Conservation (phyloP, 2,888 invertebrate genomes). For the Meloe dianella region DNA sequence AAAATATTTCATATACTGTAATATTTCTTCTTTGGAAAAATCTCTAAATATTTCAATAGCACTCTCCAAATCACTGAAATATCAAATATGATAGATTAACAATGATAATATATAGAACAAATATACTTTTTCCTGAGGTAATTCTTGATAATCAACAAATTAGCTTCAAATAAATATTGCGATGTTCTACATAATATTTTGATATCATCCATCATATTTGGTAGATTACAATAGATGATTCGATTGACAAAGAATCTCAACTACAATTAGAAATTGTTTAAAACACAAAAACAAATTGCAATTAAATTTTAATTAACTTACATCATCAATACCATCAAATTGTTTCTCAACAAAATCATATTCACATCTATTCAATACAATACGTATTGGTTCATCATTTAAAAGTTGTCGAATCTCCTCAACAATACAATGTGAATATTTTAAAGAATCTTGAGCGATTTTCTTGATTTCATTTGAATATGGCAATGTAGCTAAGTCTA, state of each 20-base stretch:
- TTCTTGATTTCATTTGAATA: slow-evolving; percentile 48
- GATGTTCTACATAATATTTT: slow-evolving; percentile 41
- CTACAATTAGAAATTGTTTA: slow-evolving; percentile 37
- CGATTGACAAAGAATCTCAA: slow-evolving; percentile 48
- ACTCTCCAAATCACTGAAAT: slow-evolving; percentile 47
- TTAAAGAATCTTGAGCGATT: slow-evolving; percentile 43
- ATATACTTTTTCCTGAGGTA: slow-evolving; percentile 53
- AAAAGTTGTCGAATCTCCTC: slow-evolving; percentile 53
- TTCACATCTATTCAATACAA: slow-evolving; percentile 60
- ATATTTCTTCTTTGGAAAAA: slow-evolving; percentile 16
- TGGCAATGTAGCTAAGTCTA: slow-evolving; percentile 47
- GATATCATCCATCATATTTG: slow-evolving; percentile 56
- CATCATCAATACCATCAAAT: slow-evolving; percentile 45
- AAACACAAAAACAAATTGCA: slow-evolving; percentile 9
- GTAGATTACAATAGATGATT: slow-evolving; percentile 52
- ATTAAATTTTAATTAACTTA: no score
- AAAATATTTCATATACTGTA: slow-evolving; percentile 23
- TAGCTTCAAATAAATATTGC: slow-evolving; percentile 46
- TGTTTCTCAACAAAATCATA: slow-evolving; percentile 51
- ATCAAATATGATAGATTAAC: no score
- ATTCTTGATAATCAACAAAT: slow-evolving; percentile 48
- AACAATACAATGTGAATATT: slow-evolving; percentile 52
- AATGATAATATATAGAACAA: no score
- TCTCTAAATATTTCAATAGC: slow-evolving; percentile 37
- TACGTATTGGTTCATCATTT: slow-evolving; percentile 56